Percentiles rank a stretch among this genome's conserved stretches.
Evolutionary conservation across 1,140 invertebrate genomes (phyloP).

Genomic region (Myzus persicae): DNA sequence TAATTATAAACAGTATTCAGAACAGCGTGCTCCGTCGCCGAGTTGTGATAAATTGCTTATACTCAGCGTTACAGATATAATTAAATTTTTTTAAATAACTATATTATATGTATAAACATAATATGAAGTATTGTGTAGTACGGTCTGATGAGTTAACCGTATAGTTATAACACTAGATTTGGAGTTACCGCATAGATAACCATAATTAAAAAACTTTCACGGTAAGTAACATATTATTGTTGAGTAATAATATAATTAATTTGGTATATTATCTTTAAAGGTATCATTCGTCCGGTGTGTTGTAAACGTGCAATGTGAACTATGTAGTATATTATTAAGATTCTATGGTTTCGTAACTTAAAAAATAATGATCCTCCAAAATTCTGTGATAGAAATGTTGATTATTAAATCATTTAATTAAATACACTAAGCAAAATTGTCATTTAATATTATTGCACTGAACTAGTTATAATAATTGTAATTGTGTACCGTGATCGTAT

Average conservation of each 20-base stretch:
- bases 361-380: not conserved
- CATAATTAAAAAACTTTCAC: conserved; percentile 43
- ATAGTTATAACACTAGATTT: not conserved
- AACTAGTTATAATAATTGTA: not conserved
- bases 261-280: not conserved
- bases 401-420: not conserved
- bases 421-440: not conserved
- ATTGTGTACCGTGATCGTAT: not conserved
- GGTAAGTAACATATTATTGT: not conserved
- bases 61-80: not conserved
- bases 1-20: not conserved
- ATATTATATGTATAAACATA: not conserved
- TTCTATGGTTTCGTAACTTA: not conserved
- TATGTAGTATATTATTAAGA: not conserved
- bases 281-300: not conserved
- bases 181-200: not conserved
- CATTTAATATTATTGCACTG: not conserved
- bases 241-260: conserved; percentile 21
- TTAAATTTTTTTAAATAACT: too few relatives aligned
- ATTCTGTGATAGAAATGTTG: not conserved
- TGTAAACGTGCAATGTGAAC: not conserved
- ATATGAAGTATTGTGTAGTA: not conserved
- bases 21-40: not conserved
- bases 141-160: not conserved
- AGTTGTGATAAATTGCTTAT: not conserved